Evolutionary conservation across 2,113 vertebrate genomes (phyloP), one percentile per base, ranked within the genome.

Genomic region (Larimichthys polyactis): DNA sequence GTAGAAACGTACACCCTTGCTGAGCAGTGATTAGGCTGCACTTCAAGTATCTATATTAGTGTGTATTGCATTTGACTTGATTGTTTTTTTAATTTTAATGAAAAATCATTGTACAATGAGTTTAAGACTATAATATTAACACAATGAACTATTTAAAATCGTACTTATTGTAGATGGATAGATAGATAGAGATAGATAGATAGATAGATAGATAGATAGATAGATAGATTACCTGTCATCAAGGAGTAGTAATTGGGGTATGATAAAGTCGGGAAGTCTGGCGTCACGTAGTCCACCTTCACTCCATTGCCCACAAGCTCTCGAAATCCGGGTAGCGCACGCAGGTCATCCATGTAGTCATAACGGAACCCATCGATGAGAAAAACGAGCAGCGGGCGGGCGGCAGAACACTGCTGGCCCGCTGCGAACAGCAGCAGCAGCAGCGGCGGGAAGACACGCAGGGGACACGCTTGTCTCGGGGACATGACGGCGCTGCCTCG

Each of bases 211-310:
- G 57, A 54, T 12, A 79, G 29, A 6, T 14, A 60, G 59, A 54
- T 6, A 0, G 59, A n/a, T 36, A 8, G 9, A 4, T 95, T 90
- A 98, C 98, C 98, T 0, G 98, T 99, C 98, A 99, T 99, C 8
- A 99, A 79, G 0, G 96, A 95, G 93, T 99, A 99, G 87, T 99
- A 99, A 57, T 99, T 99, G 0, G 98, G 98, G 54, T 96, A 99
- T 0, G 98, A 99, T 51, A 98, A 94, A 71, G 95, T 98, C 11
- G 98, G 98, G 48, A 99, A 99, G 84, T 98, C 98, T 0, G 98
- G 97, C 0, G 96, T 98, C 95, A 98, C 82, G 90, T 98, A 98
- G 84, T 99, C 97, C 94, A 96, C 97, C 87, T 97, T 97, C 24
- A 98, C 97, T 0, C 98, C 98, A 76, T 87, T 94, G 51, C 82